Evolutionary conservation across 1,140 invertebrate genomes (phyloP).

Genomic region (Pseudomyrmex flavicornis): DNA sequence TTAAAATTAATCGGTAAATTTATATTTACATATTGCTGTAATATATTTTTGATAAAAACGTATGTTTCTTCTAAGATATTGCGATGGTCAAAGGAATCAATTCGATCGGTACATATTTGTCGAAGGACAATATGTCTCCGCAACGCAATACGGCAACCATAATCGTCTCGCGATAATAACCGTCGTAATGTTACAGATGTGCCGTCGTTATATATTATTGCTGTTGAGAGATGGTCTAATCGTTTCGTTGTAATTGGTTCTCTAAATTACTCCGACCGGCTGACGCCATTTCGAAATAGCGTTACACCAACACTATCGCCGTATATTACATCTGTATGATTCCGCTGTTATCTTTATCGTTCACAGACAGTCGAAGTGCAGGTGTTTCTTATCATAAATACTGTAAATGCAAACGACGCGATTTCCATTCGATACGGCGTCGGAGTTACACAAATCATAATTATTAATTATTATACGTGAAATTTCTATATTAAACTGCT

Average conservation of each 20-base stretch:
- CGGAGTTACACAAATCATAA: background rate
- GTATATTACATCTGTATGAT: conserved; percentile 29
- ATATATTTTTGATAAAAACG: background rate
- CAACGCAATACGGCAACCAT: conserved; percentile 19
- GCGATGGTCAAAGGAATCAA: conserved; percentile 21
- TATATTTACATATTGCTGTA: background rate
- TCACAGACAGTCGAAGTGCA: background rate
- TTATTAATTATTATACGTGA: background rate
- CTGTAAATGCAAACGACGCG: background rate
- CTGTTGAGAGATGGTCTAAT: conserved; percentile 57
- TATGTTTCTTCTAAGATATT: conserved; percentile 23
- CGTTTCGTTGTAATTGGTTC: conserved; percentile 59
- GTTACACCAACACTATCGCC: conserved; percentile 19
- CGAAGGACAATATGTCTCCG: conserved; percentile 32
- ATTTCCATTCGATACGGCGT: background rate
- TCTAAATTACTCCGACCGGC: conserved; percentile 42
- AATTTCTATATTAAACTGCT: background rate
- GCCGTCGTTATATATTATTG: conserved; percentile 58
- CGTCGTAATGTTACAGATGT: conserved; percentile 53
- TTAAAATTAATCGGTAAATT: background rate
- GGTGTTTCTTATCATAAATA: conserved; percentile 15
- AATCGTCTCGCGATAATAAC: conserved; percentile 55
- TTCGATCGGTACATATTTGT: conserved; percentile 49
- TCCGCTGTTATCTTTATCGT: conserved; percentile 18
- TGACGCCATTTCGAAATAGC: conserved; percentile 31